These are phyloP conservation scores for Mesoclemmys tuberculata DNA, from an alignment of 2,113 vertebrate genomes.

Conservation along the genomic window DNA sequence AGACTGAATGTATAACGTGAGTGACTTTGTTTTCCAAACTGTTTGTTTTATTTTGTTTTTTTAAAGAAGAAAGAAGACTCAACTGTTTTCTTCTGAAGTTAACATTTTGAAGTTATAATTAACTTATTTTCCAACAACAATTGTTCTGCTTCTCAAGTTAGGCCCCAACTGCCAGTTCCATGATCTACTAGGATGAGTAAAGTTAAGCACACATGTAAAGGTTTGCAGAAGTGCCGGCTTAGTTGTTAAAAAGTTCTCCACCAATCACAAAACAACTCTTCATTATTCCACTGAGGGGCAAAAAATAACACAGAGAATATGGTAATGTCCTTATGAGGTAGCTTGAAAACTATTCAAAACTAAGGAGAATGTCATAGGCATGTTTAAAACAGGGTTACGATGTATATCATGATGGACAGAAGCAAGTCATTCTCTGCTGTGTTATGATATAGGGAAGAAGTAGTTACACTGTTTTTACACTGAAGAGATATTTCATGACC, in stretches of 20 bases:
- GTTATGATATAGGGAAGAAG: background rate
- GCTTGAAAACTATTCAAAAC: background rate
- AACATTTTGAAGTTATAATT: background rate
- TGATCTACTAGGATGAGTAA: background rate
- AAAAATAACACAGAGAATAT: background rate
- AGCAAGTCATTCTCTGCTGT: background rate
- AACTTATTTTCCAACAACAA: background rate
- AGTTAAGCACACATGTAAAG: background rate
- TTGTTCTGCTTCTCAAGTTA: background rate
- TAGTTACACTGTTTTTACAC: background rate
- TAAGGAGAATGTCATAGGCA: background rate
- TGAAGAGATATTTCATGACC: background rate
- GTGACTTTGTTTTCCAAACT: background rate
- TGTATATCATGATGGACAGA: background rate
- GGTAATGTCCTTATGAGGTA: background rate
- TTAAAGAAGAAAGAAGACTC: background rate
- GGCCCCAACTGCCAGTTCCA: background rate
- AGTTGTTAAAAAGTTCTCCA: background rate
- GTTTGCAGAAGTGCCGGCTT: background rate
- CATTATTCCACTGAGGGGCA: background rate
- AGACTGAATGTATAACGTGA: background rate
- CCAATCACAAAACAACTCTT: background rate
- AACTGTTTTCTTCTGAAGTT: background rate
- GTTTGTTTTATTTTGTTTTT: background rate
- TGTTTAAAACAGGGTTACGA: background rate